Conservation (phyloP, 2,113 vertebrate genomes). For the Bucco capensis region DNA sequence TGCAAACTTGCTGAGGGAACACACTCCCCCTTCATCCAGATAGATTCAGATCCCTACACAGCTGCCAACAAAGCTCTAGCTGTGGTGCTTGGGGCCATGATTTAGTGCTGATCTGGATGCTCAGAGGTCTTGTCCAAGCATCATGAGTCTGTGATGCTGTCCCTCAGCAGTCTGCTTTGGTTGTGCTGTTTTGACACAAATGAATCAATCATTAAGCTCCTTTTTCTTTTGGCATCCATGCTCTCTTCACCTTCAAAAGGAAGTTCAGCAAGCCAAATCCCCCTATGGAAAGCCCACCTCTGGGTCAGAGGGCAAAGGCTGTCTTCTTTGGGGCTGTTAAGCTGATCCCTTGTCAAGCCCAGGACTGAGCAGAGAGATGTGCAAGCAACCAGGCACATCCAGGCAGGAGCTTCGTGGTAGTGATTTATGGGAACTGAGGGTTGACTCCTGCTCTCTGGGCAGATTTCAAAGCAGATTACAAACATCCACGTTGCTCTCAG, state of each 20-base stretch:
- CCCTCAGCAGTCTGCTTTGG: neutral
- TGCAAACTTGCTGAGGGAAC: too few relatives aligned
- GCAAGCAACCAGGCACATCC: conserved; percentile 18
- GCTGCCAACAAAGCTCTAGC: too few relatives aligned
- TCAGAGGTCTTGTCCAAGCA: too few relatives aligned
- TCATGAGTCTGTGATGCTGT: neutral
- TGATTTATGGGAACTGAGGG: conserved; percentile 41
- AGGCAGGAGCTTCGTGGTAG: conserved; percentile 22
- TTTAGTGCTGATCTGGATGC: too few relatives aligned
- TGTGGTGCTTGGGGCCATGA: too few relatives aligned
- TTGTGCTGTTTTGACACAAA: neutral
- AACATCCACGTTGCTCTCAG: neutral
- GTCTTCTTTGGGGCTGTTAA: neutral
- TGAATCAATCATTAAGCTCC: neutral
- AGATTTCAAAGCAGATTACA: conserved; percentile 47
- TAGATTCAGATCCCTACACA: too few relatives aligned
- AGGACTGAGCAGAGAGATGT: conserved; percentile 25
- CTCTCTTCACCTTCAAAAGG: conserved; percentile 8
- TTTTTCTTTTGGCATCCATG: neutral
- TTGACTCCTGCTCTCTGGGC: neutral
- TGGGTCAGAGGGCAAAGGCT: conserved; percentile 29
- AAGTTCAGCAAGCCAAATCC: neutral
- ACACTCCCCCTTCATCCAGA: too few relatives aligned
- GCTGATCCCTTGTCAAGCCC: conserved; percentile 14
- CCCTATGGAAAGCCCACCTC: neutral